A percentile compares a stretch with the other conserved stretches of the same genome.
phyloP scores from a whole-genome alignment of 2,888 invertebrate genomes.

The Anagyrus pseudococci region DNA sequence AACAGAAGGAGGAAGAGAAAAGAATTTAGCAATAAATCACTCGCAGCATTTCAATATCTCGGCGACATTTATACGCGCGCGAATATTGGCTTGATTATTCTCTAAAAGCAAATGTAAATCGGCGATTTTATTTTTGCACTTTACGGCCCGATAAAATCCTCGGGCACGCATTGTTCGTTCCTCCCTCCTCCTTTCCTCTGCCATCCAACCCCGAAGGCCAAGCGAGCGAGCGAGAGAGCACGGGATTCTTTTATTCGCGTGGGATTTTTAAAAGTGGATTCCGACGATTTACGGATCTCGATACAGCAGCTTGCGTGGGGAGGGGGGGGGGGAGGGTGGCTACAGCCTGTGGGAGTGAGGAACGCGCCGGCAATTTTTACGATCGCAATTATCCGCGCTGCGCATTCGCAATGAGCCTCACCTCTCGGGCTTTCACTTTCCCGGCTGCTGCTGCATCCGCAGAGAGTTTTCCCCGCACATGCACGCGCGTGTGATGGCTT shows the following conservation, averaged over 20 bases:
- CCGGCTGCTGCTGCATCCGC: no score
- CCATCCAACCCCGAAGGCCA: no score
- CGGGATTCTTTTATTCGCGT: slow-evolving; percentile 21
- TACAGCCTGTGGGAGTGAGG: no score
- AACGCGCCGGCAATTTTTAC: slow-evolving; percentile 27
- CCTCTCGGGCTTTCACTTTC: slow-evolving; percentile 23
- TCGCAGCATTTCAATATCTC: slow-evolving; percentile 12
- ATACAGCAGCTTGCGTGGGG: slow-evolving; percentile 3
- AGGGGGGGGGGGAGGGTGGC: slow-evolving; percentile 1
- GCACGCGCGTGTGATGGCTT: no score
- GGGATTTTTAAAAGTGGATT: slow-evolving; percentile 8
- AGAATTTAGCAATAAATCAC: no score
- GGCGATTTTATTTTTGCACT: neutral
- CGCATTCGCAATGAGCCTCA: slow-evolving; percentile 28
- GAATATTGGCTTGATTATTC: neutral
- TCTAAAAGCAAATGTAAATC: neutral
- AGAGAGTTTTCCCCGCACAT: no score
- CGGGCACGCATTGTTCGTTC: no score
- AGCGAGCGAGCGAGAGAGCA: slow-evolving; percentile 15
- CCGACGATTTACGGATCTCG: neutral
- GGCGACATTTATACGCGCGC: slow-evolving; percentile 16
- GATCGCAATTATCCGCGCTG: slow-evolving; percentile 19
- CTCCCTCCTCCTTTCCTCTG: no score
- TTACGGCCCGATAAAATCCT: no score
- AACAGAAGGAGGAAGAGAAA: no score